A percentile compares a stretch with the other conserved stretches of the same genome.
Conservation (phyloP, 2,888 invertebrate species). For the Ptilodon capucinus region DNA sequence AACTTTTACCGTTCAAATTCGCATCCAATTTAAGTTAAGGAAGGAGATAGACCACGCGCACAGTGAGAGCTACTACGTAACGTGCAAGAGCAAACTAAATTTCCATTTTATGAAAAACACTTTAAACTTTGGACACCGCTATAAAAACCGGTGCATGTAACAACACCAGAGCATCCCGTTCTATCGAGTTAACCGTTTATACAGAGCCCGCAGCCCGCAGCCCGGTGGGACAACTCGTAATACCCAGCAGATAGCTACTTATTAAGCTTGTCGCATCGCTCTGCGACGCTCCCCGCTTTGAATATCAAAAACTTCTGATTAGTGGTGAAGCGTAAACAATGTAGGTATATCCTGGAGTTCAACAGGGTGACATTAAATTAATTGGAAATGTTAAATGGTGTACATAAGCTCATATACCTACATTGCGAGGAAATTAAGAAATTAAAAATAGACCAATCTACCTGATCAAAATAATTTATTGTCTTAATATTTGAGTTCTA, state of each 20-base stretch:
- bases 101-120: neutral
- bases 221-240: slow-evolving; percentile 15
- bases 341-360: slow-evolving; percentile 16
- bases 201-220: slow-evolving; percentile 20
- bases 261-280: slow-evolving; percentile 31
- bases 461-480: too few species aligned
- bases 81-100: neutral
- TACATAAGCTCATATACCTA: neutral
- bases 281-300: slow-evolving; percentile 15
- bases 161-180: slow-evolving; percentile 27
- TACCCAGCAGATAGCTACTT: slow-evolving; percentile 35
- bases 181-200: slow-evolving; percentile 37
- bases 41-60: neutral
- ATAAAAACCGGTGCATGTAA: neutral
- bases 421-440: neutral
- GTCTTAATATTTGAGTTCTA: too few species aligned
- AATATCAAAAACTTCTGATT: slow-evolving; percentile 34
- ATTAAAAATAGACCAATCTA: neutral
- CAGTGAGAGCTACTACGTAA: neutral
- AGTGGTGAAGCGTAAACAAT: slow-evolving; percentile 23
- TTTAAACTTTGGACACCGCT: neutral
- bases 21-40: neutral
- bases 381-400: slow-evolving; percentile 10
- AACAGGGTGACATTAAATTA: slow-evolving; percentile 18
- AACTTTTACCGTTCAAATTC: too few species aligned